Base-by-base conservation (phyloP, 2,888 invertebrate species). In the Drosophila melanosoma region DNA sequence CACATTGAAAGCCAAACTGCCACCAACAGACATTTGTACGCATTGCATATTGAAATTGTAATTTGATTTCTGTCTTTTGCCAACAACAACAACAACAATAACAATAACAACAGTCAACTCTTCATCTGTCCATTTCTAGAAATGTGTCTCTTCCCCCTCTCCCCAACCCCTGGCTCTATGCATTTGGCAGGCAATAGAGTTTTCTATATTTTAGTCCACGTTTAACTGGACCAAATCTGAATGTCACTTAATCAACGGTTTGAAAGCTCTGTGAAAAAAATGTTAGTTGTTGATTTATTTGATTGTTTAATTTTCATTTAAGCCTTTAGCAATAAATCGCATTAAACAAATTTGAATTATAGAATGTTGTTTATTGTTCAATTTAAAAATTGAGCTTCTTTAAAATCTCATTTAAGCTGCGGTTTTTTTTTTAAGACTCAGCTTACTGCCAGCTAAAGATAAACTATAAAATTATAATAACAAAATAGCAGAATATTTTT, bases 41-140 rank as follows among this genome's bases (percentile, higher is more conserved):
- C 89, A 84, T 75, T 66, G 87, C 85, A 86, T 89, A 86, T 86
- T 87, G 85, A 86, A 86, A 86, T 87, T 89, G 90, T 89, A 87
- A 86, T 86, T 86, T 86, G 88, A 87, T 89, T 86, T 86, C 83
- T 89, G 89, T 76, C 81, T 74, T 83, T 74, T 87, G 85, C 87
- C 84, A 79, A 71, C 82, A 83, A 60, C 74, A 78, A 66, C 60
- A 83, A 58, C 79, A 77, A 56, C 58, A 77, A 53, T 51, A 54
- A n/a, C 54, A 60, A 60, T 45, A 81, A 73, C 62, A 63, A 48
- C 62, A 68, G 29, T 6, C 76, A 78, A 66, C 74, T 58, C 68
- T 68, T 67, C 82, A 78, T 54, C 60, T 73, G 63, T 57, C 71
- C 64, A 20, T 59, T 63, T 67, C 64, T 58, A 54, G 38, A 59